Evolutionary conservation across 2,113 vertebrate species (phyloP), one percentile per base, ranked within the genome.

Genomic region (Otus sunia): DNA sequence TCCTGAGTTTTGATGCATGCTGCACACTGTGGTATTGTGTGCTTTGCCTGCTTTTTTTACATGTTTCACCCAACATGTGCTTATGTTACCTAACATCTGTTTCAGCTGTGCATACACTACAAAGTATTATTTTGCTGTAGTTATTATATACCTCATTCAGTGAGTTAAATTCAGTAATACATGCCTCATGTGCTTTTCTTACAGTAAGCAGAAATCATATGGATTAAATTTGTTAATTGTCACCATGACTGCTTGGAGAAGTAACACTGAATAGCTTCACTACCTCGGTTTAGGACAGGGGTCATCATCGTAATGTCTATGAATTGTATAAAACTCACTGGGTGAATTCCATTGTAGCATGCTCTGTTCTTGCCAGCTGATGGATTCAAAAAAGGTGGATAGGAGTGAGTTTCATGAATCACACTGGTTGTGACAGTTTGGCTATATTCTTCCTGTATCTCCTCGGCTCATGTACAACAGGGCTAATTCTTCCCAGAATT

Each of bases 11-110:
- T 59, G 18, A 22, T 34, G 15, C 15, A 55, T 15, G 47, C 4
- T 52, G 6, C 26, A 52, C 5, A 34, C 1, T 1, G 0, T 37
- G 0, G 1, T 69, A n/a, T 7, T 53, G 12, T 29, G 12, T 58
- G 7, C 8, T 93, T 86, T 71, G 7, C 10, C 29, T 80, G 55
- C 3, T 60, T 78, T 63, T 59, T 67, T 49, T 3, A 36, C 6
- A 21, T 17, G 7, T 49, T 95, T 72, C 47, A 45, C 9, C 29
- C 37, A 53, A 49, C 2, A 7, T 45, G 5, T 76, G 16, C 43
- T 77, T 67, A 39, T n/a, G 9, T 68, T 36, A 47, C 7, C 22
- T 50, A 69, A 20, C 18, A 52, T 47, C 36, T 76, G 5, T 74
- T 95, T 63, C 76, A 63, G 23, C 19, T 34, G 7, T 76, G 27